Evolutionary conservation across 2,797 vertebrate genomes (phyloP).

Genomic region (Sarcophilus harrisii): DNA sequence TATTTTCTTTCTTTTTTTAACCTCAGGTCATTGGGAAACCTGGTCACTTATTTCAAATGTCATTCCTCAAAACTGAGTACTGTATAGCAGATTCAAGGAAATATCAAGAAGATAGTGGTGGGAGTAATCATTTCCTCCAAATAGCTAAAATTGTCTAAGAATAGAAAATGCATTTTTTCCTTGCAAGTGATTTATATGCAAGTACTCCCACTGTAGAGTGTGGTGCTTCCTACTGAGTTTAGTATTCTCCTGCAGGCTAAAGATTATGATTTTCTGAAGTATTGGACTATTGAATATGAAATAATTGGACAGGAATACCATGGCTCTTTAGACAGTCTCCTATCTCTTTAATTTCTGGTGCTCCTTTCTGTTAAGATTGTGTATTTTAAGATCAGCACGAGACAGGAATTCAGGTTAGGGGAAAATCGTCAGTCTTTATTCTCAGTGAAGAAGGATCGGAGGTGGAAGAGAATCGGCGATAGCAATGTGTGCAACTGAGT

Average conservation of each 20-base stretch:
- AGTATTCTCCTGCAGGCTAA: not conserved
- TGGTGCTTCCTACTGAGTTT: not conserved
- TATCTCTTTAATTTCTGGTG: not conserved
- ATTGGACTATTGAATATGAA: not conserved
- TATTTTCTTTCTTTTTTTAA: not conserved
- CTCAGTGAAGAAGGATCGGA: too few relatives aligned
- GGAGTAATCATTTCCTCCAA: slow-evolving; percentile 20
- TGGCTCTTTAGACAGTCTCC: not conserved
- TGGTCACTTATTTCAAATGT: not conserved
- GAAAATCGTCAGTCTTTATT: too few relatives aligned
- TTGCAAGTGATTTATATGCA: slow-evolving; percentile 9
- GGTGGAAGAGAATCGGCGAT: too few relatives aligned
- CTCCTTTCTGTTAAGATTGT: not conserved
- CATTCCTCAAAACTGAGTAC: not conserved
- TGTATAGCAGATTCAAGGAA: not conserved
- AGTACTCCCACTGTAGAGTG: not conserved
- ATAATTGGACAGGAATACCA: not conserved
- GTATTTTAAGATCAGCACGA: too few relatives aligned
- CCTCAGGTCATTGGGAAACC: not conserved
- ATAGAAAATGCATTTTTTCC: slow-evolving; percentile 17
- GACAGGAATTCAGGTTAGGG: too few relatives aligned
- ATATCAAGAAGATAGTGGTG: not conserved
- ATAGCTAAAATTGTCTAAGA: not conserved
- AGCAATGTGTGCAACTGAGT: too few relatives aligned
- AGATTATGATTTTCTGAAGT: not conserved